phyloP scores from a whole-genome alignment of 2,113 vertebrate species.

The Heliornis fulica region DNA sequence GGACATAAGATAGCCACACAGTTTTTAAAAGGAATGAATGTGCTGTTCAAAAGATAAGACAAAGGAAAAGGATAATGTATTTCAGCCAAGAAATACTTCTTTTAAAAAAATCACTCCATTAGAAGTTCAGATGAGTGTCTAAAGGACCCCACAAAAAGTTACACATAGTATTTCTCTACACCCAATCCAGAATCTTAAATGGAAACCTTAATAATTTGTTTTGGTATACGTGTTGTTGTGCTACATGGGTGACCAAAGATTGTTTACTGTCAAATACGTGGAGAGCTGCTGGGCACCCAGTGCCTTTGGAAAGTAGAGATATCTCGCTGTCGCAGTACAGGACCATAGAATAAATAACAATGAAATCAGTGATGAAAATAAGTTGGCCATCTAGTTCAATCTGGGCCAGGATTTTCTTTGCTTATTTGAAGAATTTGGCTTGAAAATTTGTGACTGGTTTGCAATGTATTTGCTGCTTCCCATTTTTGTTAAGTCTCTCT shows the following conservation, averaged over 20 bases:
- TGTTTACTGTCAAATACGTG: background rate
- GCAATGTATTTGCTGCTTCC: background rate
- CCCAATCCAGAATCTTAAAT: background rate
- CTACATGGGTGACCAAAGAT: background rate
- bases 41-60: background rate
- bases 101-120: background rate
- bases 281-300: rapidly evolving
- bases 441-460: background rate
- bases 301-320: background rate
- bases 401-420: background rate
- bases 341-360: background rate
- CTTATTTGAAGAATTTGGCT: background rate
- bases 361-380: background rate
- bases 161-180: background rate
- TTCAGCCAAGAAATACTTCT: background rate
- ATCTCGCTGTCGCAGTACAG: background rate
- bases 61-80: rapidly evolving
- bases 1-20: background rate
- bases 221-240: background rate
- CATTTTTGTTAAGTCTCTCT: background rate
- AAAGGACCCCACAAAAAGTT: background rate
- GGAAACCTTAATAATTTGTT: background rate
- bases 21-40: background rate
- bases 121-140: background rate
- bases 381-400: background rate